phyloP scores from a whole-genome alignment of 2,888 invertebrate genomes.

The Oxycera nigricornis region DNA sequence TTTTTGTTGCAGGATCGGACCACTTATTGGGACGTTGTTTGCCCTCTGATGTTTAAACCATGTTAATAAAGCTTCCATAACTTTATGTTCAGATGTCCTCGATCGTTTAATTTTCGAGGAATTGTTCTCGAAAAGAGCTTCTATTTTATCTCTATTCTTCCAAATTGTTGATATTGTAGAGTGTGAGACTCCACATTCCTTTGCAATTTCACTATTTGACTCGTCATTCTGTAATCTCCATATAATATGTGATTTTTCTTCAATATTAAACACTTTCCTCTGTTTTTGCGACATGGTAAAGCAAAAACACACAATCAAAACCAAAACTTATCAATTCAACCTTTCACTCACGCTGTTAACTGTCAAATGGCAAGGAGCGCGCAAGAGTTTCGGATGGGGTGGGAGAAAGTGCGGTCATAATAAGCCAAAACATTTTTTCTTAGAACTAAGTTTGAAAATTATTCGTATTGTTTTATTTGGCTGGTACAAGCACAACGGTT shows the following conservation, averaged over 20 bases:
- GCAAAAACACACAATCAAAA: no score
- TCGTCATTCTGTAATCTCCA: not conserved
- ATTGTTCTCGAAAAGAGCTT: conserved; percentile 16
- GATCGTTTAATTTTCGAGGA: conserved; percentile 4
- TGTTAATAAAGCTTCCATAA: conserved; percentile 17
- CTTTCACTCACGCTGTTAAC: no score
- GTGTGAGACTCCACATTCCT: not conserved
- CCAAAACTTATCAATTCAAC: no score
- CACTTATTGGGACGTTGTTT: conserved; percentile 33
- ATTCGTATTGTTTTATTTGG: no score
- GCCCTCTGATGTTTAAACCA: conserved; percentile 41
- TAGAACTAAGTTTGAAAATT: no score
- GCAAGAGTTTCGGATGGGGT: no score
- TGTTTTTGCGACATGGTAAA: no score
- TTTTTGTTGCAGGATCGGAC: conserved; percentile 40
- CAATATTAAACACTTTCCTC: no score
- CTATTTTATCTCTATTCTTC: not conserved
- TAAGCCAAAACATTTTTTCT: no score
- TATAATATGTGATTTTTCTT: not conserved
- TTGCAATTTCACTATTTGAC: not conserved
- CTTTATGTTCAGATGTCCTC: conserved; percentile 11
- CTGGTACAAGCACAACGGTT: no score
- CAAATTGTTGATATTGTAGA: not conserved
- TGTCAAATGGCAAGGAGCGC: no score
- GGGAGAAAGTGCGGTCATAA: no score